Percentiles rank a stretch among this genome's conserved stretches.
Evolutionary conservation across 2,888 invertebrate species (phyloP).

Genomic region (Brachyopa scutellaris): DNA sequence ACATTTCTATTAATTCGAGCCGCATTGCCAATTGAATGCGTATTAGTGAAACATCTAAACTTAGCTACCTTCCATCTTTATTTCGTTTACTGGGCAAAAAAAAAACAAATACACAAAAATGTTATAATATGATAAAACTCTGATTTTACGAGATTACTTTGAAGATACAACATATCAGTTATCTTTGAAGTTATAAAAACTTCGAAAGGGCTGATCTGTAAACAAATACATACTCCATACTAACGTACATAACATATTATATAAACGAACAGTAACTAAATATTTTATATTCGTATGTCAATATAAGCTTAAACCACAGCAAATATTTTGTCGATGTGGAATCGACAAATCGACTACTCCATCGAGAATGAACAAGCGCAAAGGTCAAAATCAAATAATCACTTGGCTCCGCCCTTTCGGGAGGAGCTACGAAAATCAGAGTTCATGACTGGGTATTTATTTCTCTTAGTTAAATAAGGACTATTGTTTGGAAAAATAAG

Average conservation of each 20-base stretch:
- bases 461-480: constrained; percentile 66
- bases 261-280: constrained; percentile 30
- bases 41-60: neutral
- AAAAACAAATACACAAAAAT: neutral
- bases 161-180: constrained; percentile 1
- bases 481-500: constrained; percentile 53
- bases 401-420: constrained; percentile 63
- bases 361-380: constrained; percentile 73
- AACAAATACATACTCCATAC: constrained; percentile 3
- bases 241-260: neutral
- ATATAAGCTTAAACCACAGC: constrained; percentile 54
- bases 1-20: too few relatives aligned
- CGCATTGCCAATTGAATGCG: too few relatives aligned
- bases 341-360: constrained; percentile 70
- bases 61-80: neutral
- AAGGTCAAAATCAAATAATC: constrained; percentile 73
- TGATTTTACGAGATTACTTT: constrained; percentile 16
- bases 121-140: constrained; percentile 14
- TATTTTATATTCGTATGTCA: constrained; percentile 54
- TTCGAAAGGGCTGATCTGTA: constrained; percentile 37
- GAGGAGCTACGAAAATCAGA: constrained; percentile 69
- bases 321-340: constrained; percentile 64
- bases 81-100: neutral
- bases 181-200: constrained; percentile 14
- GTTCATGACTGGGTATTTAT: constrained; percentile 72